Percentiles rank a stretch among this genome's conserved stretches.
Conservation (phyloP, 1,140 invertebrate genomes). For the Schlechtendalia chinensis region DNA sequence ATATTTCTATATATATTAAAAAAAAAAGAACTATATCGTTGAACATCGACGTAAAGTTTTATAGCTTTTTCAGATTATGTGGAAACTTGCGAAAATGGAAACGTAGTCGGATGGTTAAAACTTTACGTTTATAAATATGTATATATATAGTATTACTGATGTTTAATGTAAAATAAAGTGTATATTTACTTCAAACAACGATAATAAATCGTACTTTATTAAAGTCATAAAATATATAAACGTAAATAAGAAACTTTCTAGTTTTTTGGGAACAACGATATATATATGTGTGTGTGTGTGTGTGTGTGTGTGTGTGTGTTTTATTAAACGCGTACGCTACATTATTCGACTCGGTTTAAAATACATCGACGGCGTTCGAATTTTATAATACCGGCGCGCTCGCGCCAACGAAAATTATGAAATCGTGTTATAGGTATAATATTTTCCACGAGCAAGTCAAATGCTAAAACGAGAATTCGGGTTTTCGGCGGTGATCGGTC, state of each 20-base stretch:
- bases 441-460: too few relatives aligned
- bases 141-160: neutral
- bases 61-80: constrained; percentile 41
- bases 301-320: neutral
- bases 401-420: too few relatives aligned
- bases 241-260: constrained; percentile 44
- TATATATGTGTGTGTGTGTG: neutral
- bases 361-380: neutral
- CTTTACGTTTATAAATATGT: constrained; percentile 23
- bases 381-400: too few relatives aligned
- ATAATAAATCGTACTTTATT: constrained; percentile 44
- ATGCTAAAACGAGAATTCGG: too few relatives aligned
- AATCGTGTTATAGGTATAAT: too few relatives aligned
- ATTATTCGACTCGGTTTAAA: constrained; percentile 6
- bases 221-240: constrained; percentile 45
- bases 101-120: constrained; percentile 22
- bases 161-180: constrained; percentile 44
- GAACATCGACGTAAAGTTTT: constrained; percentile 42
- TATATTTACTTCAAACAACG: constrained; percentile 37
- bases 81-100: constrained; percentile 41
- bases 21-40: constrained; percentile 16
- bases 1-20: neutral
- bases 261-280: constrained; percentile 21
- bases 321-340: neutral
- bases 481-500: too few relatives aligned